A percentile compares a stretch with the other conserved stretches of the same genome.
phyloP scores from a whole-genome alignment of 53 echinoderm and acorn worm species.

The Hippasteria phrygiana region DNA sequence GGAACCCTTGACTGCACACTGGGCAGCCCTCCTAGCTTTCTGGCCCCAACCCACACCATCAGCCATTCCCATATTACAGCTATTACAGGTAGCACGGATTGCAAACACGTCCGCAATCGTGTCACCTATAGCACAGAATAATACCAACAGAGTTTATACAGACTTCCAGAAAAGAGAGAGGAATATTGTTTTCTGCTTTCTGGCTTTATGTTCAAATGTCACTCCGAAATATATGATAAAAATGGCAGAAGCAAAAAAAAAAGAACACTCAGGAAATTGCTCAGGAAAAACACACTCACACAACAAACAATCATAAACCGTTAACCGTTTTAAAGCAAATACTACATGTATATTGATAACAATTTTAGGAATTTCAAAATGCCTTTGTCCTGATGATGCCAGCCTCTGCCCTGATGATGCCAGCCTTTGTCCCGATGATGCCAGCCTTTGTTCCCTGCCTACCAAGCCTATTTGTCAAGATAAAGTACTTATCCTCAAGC shows the following conservation, averaged over 20 bases:
- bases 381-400: no score
- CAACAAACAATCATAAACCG: no score
- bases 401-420: no score
- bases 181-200: no score
- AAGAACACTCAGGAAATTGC: not conserved
- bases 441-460: no score
- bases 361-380: not conserved
- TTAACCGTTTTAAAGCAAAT: not conserved
- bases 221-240: no score
- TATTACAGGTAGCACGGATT: constrained; percentile 61
- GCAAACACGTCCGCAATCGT: constrained; percentile 78
- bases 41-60: constrained; percentile 76
- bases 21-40: constrained; percentile 57
- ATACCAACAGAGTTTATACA: not conserved
- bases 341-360: not conserved
- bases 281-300: no score
- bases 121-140: constrained; percentile 46
- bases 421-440: no score
- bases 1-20: constrained; percentile 68
- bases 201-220: no score
- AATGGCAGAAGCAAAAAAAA: not conserved
- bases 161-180: not conserved
- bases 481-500: no score
- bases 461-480: no score
- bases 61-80: constrained; percentile 69